A percentile compares a stretch with the other conserved stretches of the same genome.
Conservation (phyloP, 1,140 invertebrate species). For the Atopsyche davidsoni region DNA sequence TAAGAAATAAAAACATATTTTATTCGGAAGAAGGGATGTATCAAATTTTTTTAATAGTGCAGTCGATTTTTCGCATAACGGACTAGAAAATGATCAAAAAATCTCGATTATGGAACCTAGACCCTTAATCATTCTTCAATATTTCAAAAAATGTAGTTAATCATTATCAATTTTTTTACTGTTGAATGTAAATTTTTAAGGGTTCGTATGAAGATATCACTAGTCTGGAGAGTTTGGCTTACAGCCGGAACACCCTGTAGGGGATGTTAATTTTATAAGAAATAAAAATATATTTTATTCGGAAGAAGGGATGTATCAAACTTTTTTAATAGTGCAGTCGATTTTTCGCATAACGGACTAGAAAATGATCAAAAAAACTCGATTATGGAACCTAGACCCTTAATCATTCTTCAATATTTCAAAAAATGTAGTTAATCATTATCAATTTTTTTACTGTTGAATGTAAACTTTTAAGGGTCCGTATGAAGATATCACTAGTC, state of each 20-base stretch:
- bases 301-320: not conserved
- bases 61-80: not conserved
- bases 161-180: no score
- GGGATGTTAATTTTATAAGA: not conserved
- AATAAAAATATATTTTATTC: not conserved
- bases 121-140: not conserved
- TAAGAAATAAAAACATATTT: not conserved
- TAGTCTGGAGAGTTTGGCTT: not conserved
- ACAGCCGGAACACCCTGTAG: not conserved
- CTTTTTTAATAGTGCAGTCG: not conserved
- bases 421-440: not conserved
- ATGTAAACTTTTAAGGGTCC: no score
- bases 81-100: no score
- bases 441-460: no score
- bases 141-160: not conserved
- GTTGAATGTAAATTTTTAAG: no score
- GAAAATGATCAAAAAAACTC: not conserved
- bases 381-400: not conserved
- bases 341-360: no score
- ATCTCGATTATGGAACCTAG: not conserved
- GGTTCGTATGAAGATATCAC: no score
- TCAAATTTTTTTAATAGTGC: not conserved
- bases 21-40: not conserved
- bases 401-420: not conserved
- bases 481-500: no score